These are phyloP conservation scores for Germaria angustata DNA, from an alignment of 2,888 invertebrate species.

Conservation along the genomic window DNA sequence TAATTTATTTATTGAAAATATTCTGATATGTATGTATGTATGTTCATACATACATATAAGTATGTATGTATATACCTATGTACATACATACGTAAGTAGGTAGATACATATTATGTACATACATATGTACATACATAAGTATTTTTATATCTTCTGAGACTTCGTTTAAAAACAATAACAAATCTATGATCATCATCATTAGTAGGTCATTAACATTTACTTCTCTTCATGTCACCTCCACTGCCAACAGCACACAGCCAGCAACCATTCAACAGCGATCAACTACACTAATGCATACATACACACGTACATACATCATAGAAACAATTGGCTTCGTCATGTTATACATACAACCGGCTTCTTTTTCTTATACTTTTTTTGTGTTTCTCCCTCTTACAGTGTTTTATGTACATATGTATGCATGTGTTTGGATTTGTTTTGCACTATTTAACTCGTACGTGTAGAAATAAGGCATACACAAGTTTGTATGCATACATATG, in stretches of 20 bases:
- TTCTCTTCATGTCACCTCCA: conserved; percentile 34
- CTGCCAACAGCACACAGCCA: background rate
- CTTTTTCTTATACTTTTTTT: background rate
- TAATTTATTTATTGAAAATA: no score
- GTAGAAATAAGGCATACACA: background rate
- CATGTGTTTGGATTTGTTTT: conserved; percentile 32
- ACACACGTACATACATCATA: background rate
- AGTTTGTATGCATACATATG: background rate
- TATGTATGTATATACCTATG: background rate
- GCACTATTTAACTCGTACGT: conserved; percentile 46
- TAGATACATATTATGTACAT: background rate
- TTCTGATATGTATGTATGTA: no score
- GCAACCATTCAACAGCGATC: background rate
- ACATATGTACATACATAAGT: background rate
- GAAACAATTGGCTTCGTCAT: conserved; percentile 32
- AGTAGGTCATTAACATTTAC: conserved; percentile 61
- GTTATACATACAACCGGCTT: background rate
- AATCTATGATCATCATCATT: conserved; percentile 38
- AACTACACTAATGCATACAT: background rate
- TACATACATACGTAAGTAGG: background rate
- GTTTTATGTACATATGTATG: background rate
- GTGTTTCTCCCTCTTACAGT: conserved; percentile 17
- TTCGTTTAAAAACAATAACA: conserved; percentile 11
- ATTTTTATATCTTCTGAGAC: background rate
- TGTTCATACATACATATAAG: background rate